These are phyloP conservation scores for Oreamnos americanus DNA, from an alignment of 2,113 vertebrate genomes.

Conservation along the genomic window DNA sequence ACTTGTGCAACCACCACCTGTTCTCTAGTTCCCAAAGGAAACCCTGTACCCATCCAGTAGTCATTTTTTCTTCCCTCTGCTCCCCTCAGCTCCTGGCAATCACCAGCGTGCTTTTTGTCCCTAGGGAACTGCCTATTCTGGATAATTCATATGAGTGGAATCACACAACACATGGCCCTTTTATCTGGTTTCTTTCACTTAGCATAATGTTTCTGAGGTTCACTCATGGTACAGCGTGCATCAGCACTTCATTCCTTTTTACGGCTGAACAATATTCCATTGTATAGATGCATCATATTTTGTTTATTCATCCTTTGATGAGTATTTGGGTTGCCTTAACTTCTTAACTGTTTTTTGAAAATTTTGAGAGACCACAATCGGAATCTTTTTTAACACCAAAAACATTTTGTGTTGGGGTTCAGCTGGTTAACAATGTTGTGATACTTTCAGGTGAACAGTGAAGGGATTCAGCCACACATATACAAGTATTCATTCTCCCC, in stretches of 20 bases:
- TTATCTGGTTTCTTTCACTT: constrained; percentile 15
- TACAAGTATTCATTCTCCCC: neutral
- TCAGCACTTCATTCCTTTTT: neutral
- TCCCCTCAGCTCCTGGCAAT: neutral
- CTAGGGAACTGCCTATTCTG: neutral
- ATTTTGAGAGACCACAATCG: neutral
- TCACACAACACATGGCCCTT: neutral
- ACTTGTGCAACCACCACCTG: neutral
- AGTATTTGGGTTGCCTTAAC: neutral
- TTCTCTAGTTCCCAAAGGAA: constrained; percentile 9
- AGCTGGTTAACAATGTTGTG: neutral
- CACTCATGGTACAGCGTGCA: neutral
- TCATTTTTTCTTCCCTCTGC: neutral
- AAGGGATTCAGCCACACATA: neutral
- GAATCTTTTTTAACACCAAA: neutral
- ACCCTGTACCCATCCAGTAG: neutral
- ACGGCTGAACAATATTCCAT: neutral
- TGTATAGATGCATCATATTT: neutral
- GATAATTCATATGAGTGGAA: neutral
- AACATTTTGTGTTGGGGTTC: neutral
- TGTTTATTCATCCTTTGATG: neutral
- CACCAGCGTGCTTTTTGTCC: neutral
- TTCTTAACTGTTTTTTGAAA: neutral
- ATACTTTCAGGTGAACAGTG: neutral
- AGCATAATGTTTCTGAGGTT: neutral